Conservation (phyloP, 2,113 vertebrate genomes). For the Tyto alba region DNA sequence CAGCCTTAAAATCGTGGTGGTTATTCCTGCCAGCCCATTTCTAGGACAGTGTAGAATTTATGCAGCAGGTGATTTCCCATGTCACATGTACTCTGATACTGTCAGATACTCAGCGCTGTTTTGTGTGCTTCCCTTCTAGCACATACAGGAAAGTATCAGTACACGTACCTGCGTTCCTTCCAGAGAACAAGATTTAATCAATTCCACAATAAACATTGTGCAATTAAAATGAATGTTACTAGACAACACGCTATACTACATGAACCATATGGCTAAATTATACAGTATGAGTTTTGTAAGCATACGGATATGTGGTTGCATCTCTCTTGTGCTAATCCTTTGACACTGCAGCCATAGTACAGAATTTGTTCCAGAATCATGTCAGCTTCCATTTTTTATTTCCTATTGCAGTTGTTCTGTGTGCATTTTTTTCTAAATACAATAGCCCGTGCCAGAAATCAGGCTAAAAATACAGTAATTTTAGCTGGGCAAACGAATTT, state of each 20-base stretch:
- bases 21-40: background rate
- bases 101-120: background rate
- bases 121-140: background rate
- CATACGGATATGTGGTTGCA: background rate
- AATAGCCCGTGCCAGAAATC: background rate
- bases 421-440: background rate
- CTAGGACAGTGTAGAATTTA: background rate
- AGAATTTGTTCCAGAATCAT: background rate
- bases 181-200: slow-evolving; percentile 8
- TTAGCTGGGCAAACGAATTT: background rate
- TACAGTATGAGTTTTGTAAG: background rate
- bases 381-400: background rate
- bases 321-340: background rate
- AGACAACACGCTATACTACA: background rate
- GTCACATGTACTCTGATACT: background rate
- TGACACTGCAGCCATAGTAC: background rate
- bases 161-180: background rate
- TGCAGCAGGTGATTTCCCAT: background rate
- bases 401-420: background rate
- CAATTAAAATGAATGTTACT: background rate
- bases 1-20: background rate
- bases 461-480: background rate
- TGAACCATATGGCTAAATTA: background rate
- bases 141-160: background rate
- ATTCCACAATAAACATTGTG: background rate